Conservation (phyloP, 2,113 vertebrate species). For the Tetrao urogallus region DNA sequence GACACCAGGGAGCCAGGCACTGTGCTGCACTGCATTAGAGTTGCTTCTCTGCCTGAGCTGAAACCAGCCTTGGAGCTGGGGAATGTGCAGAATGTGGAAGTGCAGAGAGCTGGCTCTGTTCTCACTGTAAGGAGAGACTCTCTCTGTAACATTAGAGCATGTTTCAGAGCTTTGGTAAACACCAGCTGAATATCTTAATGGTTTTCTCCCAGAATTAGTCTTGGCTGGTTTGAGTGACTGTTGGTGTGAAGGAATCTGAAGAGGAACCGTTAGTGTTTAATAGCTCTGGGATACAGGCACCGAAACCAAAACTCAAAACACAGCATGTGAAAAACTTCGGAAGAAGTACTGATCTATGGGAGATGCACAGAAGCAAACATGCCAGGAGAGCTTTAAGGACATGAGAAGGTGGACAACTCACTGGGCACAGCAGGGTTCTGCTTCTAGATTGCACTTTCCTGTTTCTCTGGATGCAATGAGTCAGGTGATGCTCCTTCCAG, state of each 20-base stretch:
- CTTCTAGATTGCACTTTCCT: neutral
- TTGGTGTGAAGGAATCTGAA: neutral
- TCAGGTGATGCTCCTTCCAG: neutral
- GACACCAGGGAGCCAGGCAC: slow-evolving; percentile 49
- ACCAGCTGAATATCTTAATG: slow-evolving; percentile 53
- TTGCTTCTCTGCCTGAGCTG: neutral
- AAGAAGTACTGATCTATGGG: neutral
- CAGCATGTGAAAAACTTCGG: neutral
- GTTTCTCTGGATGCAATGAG: neutral
- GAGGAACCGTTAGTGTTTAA: neutral
- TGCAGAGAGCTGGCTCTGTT: slow-evolving; percentile 54
- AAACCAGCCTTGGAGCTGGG: neutral
- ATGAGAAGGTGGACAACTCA: neutral
- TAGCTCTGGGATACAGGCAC: neutral
- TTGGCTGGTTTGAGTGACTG: neutral
- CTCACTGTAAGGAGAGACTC: slow-evolving; percentile 3
- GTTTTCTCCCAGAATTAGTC: neutral
- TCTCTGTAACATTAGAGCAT: neutral
- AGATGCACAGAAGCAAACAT: neutral
- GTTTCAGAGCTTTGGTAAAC: slow-evolving; percentile 22
- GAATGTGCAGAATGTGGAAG: slow-evolving; percentile 61
- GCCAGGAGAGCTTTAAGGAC: neutral
- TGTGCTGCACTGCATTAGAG: neutral
- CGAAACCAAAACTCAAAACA: neutral
- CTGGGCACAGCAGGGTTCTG: neutral